A percentile compares a stretch with the other conserved stretches of the same genome.
These are phyloP conservation scores for Mellivora capensis DNA, from an alignment of 2,113 vertebrate species.

Conservation along the genomic window DNA sequence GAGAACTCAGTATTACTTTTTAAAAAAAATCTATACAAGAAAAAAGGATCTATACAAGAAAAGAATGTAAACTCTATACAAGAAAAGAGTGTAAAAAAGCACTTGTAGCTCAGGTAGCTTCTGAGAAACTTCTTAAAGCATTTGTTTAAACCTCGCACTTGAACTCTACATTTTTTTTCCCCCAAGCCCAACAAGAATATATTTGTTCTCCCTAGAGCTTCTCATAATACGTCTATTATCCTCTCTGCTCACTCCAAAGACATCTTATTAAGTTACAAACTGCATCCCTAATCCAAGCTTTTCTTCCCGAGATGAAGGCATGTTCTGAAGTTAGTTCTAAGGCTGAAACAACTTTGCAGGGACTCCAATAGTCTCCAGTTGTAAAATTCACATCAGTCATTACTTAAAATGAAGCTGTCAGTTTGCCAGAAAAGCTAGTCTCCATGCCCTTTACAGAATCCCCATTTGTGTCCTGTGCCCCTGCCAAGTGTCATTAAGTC, in stretches of 20 bases:
- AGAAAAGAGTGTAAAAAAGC: not conserved
- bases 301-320: slow-evolving; percentile 18
- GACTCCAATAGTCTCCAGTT: not conserved
- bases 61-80: not conserved
- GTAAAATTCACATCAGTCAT: slow-evolving; percentile 15
- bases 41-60: not conserved
- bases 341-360: not conserved
- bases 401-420: slow-evolving; percentile 42
- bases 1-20: not conserved
- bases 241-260: not conserved
- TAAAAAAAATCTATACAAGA: not conserved
- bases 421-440: not conserved
- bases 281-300: not conserved
- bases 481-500: slow-evolving; percentile 34
- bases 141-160: slow-evolving; percentile 30
- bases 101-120: not conserved
- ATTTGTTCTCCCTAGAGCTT: slow-evolving; percentile 18
- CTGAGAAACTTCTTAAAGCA: not conserved
- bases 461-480: not conserved
- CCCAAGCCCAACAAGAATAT: not conserved
- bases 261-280: slow-evolving; percentile 29
- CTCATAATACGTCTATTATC: not conserved
- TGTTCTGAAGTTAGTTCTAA: slow-evolving; percentile 12
- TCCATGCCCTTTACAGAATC: not conserved
- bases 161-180: not conserved